Evolutionary conservation across 2,888 invertebrate genomes (phyloP), one percentile per base, ranked within the genome.

Genomic region (Drosophila hamatofila): DNA sequence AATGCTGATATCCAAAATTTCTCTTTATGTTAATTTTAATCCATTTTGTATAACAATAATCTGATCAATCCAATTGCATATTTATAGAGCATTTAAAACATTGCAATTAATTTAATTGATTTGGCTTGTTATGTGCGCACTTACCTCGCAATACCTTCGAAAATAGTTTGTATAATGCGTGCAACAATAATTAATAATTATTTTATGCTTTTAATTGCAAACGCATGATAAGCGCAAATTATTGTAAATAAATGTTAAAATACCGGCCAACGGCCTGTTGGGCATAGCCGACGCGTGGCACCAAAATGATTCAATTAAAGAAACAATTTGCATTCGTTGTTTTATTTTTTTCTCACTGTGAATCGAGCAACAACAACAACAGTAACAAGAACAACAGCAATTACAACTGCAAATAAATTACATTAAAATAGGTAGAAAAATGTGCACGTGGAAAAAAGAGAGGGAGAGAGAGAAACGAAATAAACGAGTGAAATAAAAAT

Each of bases 231-330:
- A 85, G 80, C 60, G 69, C 57, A 84, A 83, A 83, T 87, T 83
- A 83, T 84, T 75, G 81, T 55, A 83, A 72, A 78, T 81, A 75
- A 69, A 79, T 69, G 63, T 72, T 75, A 55, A 78, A 78, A 78
- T 44, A 59, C 54, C 44, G 46, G 44, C 54, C 55, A 55, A 37
- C 23, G 52, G 71, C 67, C 66, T 67, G 65, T 35, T 41, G 66
- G 25, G 35, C 64, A 51, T 37, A 46, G 48, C 27, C 56, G 33
- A 12, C 30, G 56, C 64, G 52, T 39, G 37, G n/a, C n/a, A 44
- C 44, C 33, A 48, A 64, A 89, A 84, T 89, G 89, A 89, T 84
- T 84, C 72, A 89, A 84, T 84, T 84, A 84, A 84, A 89, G 88
- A 87, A 89, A 89, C 84, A 75, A 84, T 83, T 83, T 83, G 69